A percentile compares a stretch with the other conserved stretches of the same genome.
Evolutionary conservation across 2,113 vertebrate species (phyloP).

Genomic region (Haemorhous mexicanus): DNA sequence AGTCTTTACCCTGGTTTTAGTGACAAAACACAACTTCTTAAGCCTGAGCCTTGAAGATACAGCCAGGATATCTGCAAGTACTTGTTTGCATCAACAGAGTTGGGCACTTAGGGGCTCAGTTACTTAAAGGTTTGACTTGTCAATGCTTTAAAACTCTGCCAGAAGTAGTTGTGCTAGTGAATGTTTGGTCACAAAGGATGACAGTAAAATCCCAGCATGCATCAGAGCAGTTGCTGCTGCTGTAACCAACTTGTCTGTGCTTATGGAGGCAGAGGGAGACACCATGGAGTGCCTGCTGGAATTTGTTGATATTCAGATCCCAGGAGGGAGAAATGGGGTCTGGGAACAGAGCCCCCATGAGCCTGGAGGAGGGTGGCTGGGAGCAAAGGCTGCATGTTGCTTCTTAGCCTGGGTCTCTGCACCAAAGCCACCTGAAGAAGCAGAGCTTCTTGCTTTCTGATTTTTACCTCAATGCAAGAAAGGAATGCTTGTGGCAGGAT

Average conservation of each 20-base stretch:
- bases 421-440: not conserved
- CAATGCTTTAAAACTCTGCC: not conserved
- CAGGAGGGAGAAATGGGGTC: not conserved
- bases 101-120: not conserved
- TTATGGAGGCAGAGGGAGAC: not conserved
- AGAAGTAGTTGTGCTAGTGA: not conserved
- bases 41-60: not conserved
- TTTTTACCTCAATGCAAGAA: not conserved
- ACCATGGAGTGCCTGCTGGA: not conserved
- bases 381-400: not conserved
- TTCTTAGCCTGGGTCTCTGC: not conserved
- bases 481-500: not conserved
- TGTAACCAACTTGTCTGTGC: not conserved
- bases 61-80: not conserved
- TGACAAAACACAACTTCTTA: not conserved
- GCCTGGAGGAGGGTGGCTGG: not conserved
- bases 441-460: not conserved
- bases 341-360: rapidly evolving
- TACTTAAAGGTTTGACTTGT: not conserved
- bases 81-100: not conserved
- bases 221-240: not conserved
- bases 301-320: not conserved
- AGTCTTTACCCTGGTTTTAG: not conserved
- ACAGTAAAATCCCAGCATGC: not conserved
- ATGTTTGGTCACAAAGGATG: not conserved